Evolutionary conservation across 1,140 invertebrate genomes (phyloP).

Genomic region (Microplitis mediator): DNA sequence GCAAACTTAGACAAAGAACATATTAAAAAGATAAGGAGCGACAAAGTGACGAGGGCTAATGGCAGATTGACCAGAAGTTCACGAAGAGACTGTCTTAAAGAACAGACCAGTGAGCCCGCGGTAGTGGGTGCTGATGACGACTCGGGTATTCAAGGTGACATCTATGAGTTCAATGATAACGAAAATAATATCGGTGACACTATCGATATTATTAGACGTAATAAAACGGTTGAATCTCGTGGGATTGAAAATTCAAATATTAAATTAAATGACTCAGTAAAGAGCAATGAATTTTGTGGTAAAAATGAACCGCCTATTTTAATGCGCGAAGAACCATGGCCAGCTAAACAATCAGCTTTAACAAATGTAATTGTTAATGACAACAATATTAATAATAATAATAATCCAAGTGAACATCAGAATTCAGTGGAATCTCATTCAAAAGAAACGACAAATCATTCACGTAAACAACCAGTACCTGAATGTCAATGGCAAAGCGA

Average conservation of each 20-base stretch:
- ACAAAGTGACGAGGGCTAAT: slow-evolving; percentile 41
- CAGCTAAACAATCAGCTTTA: slow-evolving; percentile 29
- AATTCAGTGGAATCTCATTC: not conserved
- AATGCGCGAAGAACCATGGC: slow-evolving; percentile 45
- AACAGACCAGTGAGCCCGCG: slow-evolving; percentile 12
- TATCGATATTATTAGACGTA: slow-evolving; percentile 44
- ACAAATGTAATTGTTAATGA: slow-evolving; percentile 32
- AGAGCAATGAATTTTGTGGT: slow-evolving; percentile 39
- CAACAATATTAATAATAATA: slow-evolving; percentile 21
- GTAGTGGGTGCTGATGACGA: slow-evolving; percentile 55
- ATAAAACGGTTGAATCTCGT: slow-evolving; percentile 39
- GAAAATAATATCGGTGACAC: slow-evolving; percentile 55
- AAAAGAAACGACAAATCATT: slow-evolving; percentile 6
- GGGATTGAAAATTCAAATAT: slow-evolving; percentile 31
- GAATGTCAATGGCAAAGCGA: slow-evolving; percentile 48
- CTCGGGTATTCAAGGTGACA: slow-evolving; percentile 60
- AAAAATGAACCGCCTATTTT: slow-evolving; percentile 41
- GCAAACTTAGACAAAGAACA: slow-evolving; percentile 29
- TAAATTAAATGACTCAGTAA: slow-evolving; percentile 39
- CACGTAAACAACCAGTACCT: slow-evolving; percentile 40
- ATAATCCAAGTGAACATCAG: slow-evolving; percentile 11
- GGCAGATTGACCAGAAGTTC: slow-evolving; percentile 52
- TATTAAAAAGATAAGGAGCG: slow-evolving; percentile 28
- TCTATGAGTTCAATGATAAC: slow-evolving; percentile 59
- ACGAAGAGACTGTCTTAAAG: slow-evolving; percentile 46